Evolutionary conservation across 2,797 vertebrate genomes (phyloP), one percentile per base, ranked within the genome.

Genomic region (Lophotriccus pileatus): DNA sequence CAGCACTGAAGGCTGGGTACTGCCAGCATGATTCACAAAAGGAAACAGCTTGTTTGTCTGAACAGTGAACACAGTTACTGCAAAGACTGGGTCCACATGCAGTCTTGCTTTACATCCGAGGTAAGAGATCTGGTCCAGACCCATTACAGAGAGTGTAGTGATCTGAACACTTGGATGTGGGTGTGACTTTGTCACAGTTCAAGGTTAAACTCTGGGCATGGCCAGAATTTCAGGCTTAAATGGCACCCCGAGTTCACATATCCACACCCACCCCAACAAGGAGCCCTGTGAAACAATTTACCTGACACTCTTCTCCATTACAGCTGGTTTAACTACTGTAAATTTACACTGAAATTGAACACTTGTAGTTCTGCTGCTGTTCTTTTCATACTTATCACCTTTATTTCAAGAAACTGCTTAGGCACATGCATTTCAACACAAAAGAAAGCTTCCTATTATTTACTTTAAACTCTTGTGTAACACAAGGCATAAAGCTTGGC

Each of bases 31-130:
- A 88, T 77, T 91, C 89, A 93, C 23, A 43, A 77, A 87, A 84
- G 77, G 89, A 95, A 96, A 96, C 16, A 46, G 82, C 66, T 89
- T 81, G 63, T 94, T 95, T 91, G 59, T 53, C 59, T 82, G 80
- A 92, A 93, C 56, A 88, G 90, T 34, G 79, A 75, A 60, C 46
- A 34, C 12, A 4, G 5, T 79, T 49, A 79, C 63, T 70, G 80
- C 72, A 74, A 84, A 66, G 63, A 84, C 79, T 32, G 24, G 56
- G 50, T 60, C 85, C 89, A 94, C 90, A 74, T 76, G 77, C 74
- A 84, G 70, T 49, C 62, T 70, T 27, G 19, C 56, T 74, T 63
- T 53, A 23, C 32, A 49, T 41, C 41, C 89, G 64, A 89, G 83
- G 14, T 52, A 81, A 73, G 16, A 87, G 53, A 27, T 74, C 77